Conservation (phyloP, 2,113 vertebrate genomes). For the Paraplagusia blochii region DNA sequence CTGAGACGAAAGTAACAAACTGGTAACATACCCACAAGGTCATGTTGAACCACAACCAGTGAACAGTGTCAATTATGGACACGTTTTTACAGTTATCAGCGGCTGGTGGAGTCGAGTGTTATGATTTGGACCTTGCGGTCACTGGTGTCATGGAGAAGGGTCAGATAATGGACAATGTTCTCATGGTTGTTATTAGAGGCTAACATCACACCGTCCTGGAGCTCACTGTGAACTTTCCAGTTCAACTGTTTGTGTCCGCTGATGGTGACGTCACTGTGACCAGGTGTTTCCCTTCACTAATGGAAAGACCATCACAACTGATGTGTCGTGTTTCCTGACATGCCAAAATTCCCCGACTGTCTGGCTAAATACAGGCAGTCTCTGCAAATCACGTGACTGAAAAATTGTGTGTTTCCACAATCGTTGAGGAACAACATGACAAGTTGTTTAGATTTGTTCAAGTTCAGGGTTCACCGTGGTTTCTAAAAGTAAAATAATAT, state of each 20-base stretch:
- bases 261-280: slow-evolving; percentile 60
- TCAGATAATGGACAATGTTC: slow-evolving; percentile 26
- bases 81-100: too few species aligned
- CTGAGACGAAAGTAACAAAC: slow-evolving; percentile 50
- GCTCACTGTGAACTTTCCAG: slow-evolving; percentile 70
- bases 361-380: slow-evolving; percentile 4
- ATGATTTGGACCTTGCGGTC: slow-evolving; percentile 10
- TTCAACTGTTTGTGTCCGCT: slow-evolving; percentile 67
- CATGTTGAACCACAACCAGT: slow-evolving; percentile 28
- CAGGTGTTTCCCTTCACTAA: slow-evolving; percentile 77
- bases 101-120: background rate
- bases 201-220: slow-evolving; percentile 15
- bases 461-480: too few species aligned
- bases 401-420: too few species aligned
- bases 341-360: slow-evolving; percentile 67
- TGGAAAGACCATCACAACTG: slow-evolving; percentile 57
- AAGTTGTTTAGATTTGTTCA: too few species aligned
- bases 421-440: too few species aligned
- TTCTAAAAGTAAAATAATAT: too few species aligned
- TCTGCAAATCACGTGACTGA: too few species aligned
- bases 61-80: slow-evolving; percentile 6
- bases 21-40: slow-evolving; percentile 32
- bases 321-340: slow-evolving; percentile 60
- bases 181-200: slow-evolving; percentile 40
- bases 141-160: slow-evolving; percentile 11